These are phyloP conservation scores for Acrocephalus scirpaceus DNA, from an alignment of 2,797 vertebrate genomes.

Conservation along the genomic window DNA sequence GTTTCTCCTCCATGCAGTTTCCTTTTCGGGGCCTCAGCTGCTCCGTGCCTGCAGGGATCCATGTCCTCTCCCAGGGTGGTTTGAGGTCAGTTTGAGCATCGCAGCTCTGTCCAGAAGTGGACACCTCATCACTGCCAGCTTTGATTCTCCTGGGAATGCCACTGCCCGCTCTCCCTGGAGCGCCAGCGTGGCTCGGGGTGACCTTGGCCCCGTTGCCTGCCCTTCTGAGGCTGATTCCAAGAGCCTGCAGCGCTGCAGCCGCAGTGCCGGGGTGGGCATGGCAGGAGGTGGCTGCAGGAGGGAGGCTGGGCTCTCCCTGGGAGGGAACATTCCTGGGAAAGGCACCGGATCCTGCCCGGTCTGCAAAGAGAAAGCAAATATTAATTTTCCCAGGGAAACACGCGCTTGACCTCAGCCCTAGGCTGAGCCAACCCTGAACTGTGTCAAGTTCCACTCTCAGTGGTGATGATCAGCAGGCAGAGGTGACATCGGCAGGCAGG, in stretches of 20 bases:
- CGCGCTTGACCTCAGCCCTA: background rate
- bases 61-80: background rate
- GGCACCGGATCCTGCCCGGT: background rate
- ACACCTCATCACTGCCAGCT: conserved; percentile 2
- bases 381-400: background rate
- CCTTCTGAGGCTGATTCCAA: background rate
- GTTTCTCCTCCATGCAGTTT: background rate
- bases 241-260: background rate
- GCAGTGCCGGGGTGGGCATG: background rate
- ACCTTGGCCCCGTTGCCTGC: conserved; percentile 12
- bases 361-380: background rate
- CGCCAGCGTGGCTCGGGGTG: background rate
- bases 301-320: background rate
- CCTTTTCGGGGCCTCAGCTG: background rate
- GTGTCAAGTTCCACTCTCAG: background rate
- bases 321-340: background rate
- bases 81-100: background rate
- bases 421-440: background rate
- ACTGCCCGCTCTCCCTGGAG: background rate
- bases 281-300: background rate
- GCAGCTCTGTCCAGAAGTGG: background rate
- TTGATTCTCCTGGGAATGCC: background rate
- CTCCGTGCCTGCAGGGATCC: background rate
- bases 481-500: background rate
- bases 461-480: background rate